A percentile compares a stretch with the other conserved stretches of the same genome.
Evolutionary conservation across 2,113 vertebrate species (phyloP).

Genomic region (Tragelaphus scriptus): DNA sequence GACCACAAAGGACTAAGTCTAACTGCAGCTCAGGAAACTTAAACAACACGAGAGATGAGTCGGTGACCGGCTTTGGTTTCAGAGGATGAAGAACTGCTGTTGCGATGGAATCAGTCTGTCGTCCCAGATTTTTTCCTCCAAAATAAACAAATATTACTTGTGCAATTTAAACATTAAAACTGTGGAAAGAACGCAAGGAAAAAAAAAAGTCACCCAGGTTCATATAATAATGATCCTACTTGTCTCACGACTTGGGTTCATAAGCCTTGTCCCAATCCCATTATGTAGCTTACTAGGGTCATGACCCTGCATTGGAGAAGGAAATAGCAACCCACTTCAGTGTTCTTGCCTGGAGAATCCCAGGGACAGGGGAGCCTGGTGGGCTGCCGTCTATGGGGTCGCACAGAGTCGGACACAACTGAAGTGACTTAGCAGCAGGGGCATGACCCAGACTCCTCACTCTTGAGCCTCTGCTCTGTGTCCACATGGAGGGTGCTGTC

Average conservation of each 20-base stretch:
- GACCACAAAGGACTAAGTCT: not conserved
- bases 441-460: not conserved
- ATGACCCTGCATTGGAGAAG: not conserved
- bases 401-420: too few species aligned
- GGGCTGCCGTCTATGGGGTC: too few species aligned
- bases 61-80: not conserved
- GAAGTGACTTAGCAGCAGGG: too few species aligned
- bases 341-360: too few species aligned
- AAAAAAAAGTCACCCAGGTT: not conserved
- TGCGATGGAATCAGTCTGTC: not conserved
- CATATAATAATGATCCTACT: not conserved
- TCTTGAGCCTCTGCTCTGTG: not conserved
- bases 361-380: too few species aligned
- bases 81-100: not conserved
- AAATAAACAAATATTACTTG: not conserved
- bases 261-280: not conserved
- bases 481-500: not conserved
- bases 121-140: not conserved
- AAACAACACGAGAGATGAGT: not conserved
- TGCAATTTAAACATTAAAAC: not conserved
- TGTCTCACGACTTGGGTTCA: not conserved
- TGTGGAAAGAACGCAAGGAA: not conserved
- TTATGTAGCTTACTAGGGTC: not conserved
- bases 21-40: not conserved
- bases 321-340: too few species aligned